Percentiles rank a stretch among this genome's conserved stretches.
Evolutionary conservation across 2,113 vertebrate genomes (phyloP).

Genomic region (Lontra canadensis): DNA sequence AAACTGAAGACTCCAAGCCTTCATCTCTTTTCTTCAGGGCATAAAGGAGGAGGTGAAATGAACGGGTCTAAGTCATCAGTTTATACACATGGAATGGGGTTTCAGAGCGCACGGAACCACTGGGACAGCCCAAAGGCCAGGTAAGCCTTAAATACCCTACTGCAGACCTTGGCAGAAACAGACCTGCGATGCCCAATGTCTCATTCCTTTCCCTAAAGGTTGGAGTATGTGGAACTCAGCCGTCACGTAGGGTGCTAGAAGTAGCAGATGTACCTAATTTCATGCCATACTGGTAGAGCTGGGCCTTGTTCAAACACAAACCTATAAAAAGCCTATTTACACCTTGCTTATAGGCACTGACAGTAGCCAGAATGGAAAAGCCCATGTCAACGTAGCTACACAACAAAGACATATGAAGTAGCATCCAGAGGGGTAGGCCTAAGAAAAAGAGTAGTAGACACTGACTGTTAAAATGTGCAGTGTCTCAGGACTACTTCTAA

Average conservation of each 20-base stretch:
- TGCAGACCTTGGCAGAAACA: background rate
- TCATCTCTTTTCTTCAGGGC: background rate
- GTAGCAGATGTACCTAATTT: background rate
- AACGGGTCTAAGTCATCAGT: background rate
- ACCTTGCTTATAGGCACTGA: background rate
- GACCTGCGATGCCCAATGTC: background rate
- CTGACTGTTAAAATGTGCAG: background rate
- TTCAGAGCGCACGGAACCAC: background rate
- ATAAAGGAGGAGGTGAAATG: background rate
- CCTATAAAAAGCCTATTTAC: background rate
- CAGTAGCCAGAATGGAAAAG: background rate
- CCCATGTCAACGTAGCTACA: background rate
- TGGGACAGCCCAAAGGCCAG: background rate
- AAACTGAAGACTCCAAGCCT: constrained; percentile 36
- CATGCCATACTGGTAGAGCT: background rate
- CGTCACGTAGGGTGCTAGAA: background rate
- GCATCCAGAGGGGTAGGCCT: background rate
- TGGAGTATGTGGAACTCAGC: background rate
- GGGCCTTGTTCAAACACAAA: constrained; percentile 17
- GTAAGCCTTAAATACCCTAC: background rate
- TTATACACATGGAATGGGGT: background rate
- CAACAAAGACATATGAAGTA: constrained; percentile 33
- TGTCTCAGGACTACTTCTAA: background rate
- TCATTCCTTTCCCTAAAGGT: constrained; percentile 26
- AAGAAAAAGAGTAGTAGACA: background rate